Evolutionary conservation across 1,140 invertebrate genomes (phyloP), one percentile per base, ranked within the genome.

Genomic region (Ips typographus): DNA sequence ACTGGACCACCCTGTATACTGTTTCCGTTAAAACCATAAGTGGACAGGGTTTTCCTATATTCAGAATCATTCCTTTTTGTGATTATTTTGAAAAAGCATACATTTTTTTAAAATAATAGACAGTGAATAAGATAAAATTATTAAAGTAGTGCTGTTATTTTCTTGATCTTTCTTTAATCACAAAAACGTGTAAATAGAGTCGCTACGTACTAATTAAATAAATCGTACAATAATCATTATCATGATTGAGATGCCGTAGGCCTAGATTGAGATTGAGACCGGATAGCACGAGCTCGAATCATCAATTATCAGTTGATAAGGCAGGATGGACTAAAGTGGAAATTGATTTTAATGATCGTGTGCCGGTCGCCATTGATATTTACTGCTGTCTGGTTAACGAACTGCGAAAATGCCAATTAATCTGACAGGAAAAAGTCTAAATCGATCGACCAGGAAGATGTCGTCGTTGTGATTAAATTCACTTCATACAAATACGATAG

Each of bases 221-320:
- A 22, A 22, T 22, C 22, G 22, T 22, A 22, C 22, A 22, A 22
- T 22, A 22, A 22, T 22, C 22, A 22, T 22, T 22, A 22, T 22
- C 22, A 22, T 22, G 22, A 22, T 22, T 22, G 22, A 22, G 22
- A 22, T 22, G 22, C 22, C 22, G 22, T 22, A 22, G 22, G 56
- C 4, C 4, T 40, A 40, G 22, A 22, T 22, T 22, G 22, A 44
- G 38, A 43, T 8, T 37, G 8, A 47, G 47, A 41, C 43, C 40
- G 41, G 40, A 64, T 44, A 6, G 47, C 62, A 53, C 44, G 39
- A 39, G 47, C 36, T 6, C 44, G 22, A 5, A 59, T 59, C 57
- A 53, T 53, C 49, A 64, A 49, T 64, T 52, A 64, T 64, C 62
- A 44, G 22, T 53, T 22, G 49, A 64, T 64, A 64, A 64, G 62